These are phyloP conservation scores for Eonycteris spelaea DNA, from an alignment of 2,113 vertebrate genomes.

Conservation along the genomic window DNA sequence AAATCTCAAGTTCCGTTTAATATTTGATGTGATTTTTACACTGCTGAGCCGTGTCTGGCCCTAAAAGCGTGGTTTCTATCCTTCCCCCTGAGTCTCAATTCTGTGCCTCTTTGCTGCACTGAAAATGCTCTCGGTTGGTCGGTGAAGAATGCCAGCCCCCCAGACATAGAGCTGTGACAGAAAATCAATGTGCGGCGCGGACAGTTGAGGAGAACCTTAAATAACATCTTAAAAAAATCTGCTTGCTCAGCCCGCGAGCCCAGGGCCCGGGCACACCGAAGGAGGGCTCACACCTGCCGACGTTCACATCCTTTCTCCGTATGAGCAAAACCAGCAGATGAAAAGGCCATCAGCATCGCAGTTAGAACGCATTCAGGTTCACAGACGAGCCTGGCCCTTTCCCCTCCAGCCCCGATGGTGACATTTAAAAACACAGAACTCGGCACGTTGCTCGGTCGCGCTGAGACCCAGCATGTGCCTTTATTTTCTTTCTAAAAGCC, in stretches of 20 bases:
- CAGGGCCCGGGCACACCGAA: fast-evolving
- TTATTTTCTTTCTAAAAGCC: conserved; percentile 31
- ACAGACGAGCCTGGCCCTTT: background rate
- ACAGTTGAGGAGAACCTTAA: conserved; percentile 61
- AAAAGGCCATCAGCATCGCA: background rate
- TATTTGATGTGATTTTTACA: conserved; percentile 19
- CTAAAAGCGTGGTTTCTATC: background rate
- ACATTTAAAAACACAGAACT: background rate
- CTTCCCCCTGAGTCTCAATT: background rate
- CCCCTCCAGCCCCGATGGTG: background rate
- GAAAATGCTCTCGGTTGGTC: conserved; percentile 51
- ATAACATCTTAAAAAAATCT: conserved; percentile 47
- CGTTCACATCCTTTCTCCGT: fast-evolving
- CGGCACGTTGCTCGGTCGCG: background rate
- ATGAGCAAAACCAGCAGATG: background rate
- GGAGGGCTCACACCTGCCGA: background rate
- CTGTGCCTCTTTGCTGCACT: conserved; percentile 46
- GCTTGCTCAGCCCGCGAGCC: background rate
- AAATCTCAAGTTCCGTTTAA: background rate
- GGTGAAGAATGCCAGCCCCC: background rate
- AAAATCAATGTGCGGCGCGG: conserved; percentile 51
- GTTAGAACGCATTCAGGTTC: background rate
- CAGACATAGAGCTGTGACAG: conserved; percentile 33
- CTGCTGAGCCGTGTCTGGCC: background rate
- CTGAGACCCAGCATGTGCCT: background rate